Conservation (phyloP, 2,888 invertebrate species). For the Piscicola geometra region DNA sequence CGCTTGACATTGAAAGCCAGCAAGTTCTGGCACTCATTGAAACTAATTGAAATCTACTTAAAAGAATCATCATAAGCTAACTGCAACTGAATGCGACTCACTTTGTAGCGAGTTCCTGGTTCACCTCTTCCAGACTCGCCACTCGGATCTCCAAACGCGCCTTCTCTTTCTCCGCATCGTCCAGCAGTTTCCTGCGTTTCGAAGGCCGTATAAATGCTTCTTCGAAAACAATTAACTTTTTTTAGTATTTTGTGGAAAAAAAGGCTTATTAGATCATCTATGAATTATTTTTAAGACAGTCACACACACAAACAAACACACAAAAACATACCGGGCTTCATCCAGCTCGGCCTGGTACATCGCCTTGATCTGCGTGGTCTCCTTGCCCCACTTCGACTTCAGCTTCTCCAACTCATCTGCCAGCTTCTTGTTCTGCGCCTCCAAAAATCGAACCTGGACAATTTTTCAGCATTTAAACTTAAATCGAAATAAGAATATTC, state of each 20-base stretch:
- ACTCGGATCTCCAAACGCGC: conserved; percentile 58
- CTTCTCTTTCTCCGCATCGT: conserved; percentile 58
- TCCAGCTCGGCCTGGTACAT: conserved; percentile 58
- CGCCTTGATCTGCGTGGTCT: conserved; percentile 50
- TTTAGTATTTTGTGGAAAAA: no score
- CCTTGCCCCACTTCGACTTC: conserved; percentile 44
- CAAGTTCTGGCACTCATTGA: no score
- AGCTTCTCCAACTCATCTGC: conserved; percentile 53
- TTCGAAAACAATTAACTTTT: no score
- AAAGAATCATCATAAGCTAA: not conserved
- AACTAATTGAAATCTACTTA: not conserved
- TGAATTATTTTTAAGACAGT: no score
- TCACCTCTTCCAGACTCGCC: conserved; percentile 56
- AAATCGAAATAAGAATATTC: not conserved
- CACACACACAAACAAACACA: no score
- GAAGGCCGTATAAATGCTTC: no score
- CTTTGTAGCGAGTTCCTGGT: conserved; percentile 48
- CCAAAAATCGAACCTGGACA: conserved; percentile 52
- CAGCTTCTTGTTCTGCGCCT: conserved; percentile 56
- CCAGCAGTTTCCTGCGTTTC: conserved; percentile 54
- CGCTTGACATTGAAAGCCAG: no score
- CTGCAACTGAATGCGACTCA: not conserved
- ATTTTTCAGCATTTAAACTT: not conserved
- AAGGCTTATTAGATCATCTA: no score
- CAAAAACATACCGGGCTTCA: conserved; percentile 53